phyloP scores from a whole-genome alignment of 2,797 vertebrate genomes.

The Hypotaenidia okinawae region DNA sequence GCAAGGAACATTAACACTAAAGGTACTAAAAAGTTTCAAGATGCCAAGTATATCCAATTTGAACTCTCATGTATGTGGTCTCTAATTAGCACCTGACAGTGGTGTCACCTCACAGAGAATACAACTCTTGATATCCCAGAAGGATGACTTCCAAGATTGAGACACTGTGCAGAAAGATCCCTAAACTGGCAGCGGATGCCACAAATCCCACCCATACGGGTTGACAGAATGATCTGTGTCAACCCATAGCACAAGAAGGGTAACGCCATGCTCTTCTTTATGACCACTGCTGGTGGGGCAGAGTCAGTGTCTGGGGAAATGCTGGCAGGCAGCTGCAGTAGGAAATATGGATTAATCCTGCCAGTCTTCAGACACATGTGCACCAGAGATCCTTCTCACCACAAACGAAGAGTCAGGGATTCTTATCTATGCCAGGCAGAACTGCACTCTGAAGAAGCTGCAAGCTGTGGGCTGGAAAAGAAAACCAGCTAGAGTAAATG shows the following conservation, averaged over 20 bases:
- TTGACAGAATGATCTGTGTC: neutral
- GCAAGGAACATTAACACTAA: neutral
- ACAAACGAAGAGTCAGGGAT: neutral
- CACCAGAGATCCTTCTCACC: neutral
- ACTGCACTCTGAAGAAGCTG: neutral
- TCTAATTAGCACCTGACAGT: neutral
- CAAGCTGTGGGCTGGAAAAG: neutral
- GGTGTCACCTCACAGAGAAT: neutral
- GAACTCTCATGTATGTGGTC: neutral
- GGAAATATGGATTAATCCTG: neutral
- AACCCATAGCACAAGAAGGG: neutral
- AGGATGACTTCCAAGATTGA: neutral
- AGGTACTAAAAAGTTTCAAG: neutral
- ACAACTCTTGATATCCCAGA: neutral
- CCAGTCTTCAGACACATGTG: neutral
- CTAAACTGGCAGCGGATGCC: neutral
- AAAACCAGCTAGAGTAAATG: neutral
- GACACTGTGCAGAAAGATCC: neutral
- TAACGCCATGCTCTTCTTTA: neutral
- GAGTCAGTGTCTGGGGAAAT: neutral
- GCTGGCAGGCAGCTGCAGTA: neutral
- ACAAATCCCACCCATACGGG: neutral
- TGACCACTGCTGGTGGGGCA: neutral
- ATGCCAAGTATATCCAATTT: neutral
- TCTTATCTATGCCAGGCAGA: neutral